Percentiles rank a stretch among this genome's conserved stretches.
Evolutionary conservation across 2,888 invertebrate species (phyloP).

Genomic region (Pachycephus smyrnensis): DNA sequence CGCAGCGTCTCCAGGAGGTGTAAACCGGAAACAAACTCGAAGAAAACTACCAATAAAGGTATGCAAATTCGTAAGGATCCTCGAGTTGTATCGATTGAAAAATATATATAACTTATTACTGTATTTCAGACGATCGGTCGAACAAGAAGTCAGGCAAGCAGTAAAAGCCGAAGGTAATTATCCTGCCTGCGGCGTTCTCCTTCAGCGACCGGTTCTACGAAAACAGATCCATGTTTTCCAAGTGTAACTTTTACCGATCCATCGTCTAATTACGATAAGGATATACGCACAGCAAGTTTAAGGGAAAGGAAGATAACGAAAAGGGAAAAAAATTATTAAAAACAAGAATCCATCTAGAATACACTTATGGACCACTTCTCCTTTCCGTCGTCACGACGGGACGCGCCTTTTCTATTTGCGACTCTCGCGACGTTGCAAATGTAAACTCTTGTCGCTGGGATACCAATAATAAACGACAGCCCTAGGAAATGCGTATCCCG

Average conservation of each 20-base stretch:
- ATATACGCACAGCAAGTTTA: background rate
- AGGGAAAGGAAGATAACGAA: conserved; percentile 7
- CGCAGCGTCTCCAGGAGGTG: conserved; percentile 88
- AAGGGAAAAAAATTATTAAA: background rate
- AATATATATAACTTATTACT: background rate
- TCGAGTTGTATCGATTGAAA: background rate
- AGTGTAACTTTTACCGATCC: background rate
- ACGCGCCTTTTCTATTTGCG: background rate
- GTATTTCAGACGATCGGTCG: conserved; percentile 57
- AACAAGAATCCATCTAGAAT: background rate
- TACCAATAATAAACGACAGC: background rate
- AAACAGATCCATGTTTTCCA: conserved; percentile 8
- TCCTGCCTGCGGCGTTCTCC: conserved; percentile 6
- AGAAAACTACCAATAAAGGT: conserved; percentile 62
- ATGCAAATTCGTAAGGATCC: background rate
- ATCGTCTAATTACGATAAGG: background rate
- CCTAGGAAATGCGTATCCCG: background rate
- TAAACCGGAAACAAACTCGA: conserved; percentile 69
- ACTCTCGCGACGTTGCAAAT: background rate
- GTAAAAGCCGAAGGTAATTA: conserved; percentile 38
- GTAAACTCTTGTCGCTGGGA: background rate
- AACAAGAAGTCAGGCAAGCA: conserved; percentile 64
- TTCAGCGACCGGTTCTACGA: background rate
- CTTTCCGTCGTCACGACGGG: background rate
- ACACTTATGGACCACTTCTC: background rate